Conservation (phyloP, 2,797 vertebrate species). For the Coluber constrictor region DNA sequence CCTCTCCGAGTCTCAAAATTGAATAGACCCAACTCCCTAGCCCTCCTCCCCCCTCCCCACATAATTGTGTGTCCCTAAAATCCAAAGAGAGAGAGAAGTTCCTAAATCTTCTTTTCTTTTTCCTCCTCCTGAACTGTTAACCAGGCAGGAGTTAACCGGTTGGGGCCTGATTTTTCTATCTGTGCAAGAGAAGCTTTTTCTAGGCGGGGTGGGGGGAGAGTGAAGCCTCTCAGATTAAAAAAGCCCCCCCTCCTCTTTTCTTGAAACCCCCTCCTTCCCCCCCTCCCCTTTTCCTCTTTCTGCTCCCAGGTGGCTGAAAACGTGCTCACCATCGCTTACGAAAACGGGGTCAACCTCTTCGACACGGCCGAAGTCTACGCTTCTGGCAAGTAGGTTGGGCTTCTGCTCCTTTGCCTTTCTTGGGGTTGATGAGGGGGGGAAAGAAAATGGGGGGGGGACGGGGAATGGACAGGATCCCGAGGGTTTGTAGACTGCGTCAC, state of each 20-base stretch:
- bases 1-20: background rate
- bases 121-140: background rate
- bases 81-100: too few species aligned
- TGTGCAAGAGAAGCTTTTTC: background rate
- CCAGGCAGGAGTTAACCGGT: background rate
- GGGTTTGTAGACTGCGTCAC: background rate
- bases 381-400: slow-evolving; percentile 66
- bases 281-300: background rate
- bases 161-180: background rate
- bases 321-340: slow-evolving; percentile 69
- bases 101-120: accelerated
- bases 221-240: background rate
- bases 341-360: slow-evolving; percentile 71
- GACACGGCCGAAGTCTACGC: slow-evolving; percentile 68
- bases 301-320: slow-evolving; percentile 63
- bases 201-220: background rate
- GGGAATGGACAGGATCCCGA: background rate
- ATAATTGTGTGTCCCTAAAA: background rate
- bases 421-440: background rate
- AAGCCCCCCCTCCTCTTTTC: background rate
- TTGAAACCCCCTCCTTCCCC: accelerated
- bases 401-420: background rate
- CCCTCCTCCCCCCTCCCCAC: too few species aligned
- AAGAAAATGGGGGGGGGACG: background rate
- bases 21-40: background rate